Evolutionary conservation across 2,888 invertebrate genomes (phyloP), one percentile per base, ranked within the genome.

Genomic region (Sericinus montela): DNA sequence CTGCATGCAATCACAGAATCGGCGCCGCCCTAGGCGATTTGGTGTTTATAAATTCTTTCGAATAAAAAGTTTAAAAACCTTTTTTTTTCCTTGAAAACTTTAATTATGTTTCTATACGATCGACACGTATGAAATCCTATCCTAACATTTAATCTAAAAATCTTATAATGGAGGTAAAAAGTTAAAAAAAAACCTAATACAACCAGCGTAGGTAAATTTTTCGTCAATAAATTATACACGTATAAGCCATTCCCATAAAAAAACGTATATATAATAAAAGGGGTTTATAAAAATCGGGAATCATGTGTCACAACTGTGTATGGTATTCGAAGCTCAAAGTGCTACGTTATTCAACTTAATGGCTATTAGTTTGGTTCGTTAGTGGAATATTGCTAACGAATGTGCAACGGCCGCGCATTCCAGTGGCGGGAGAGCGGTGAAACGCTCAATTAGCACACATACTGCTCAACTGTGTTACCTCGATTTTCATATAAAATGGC

Each of bases 341-440:
- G 81, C 79, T 80, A 72, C 78, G 83, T 86, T 83, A 84, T 85
- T 84, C 81, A 80, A 83, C 73, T 82, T 83, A 84, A 86, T 81
- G 83, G 81, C 84, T 83, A 85, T 86, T 85, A 86, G 84, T 83
- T 83, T 76, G 82, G 84, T 87, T 87, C 86, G 87, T 86, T 87
- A 87, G 84, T 70, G 80, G 83, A 83, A 86, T 85, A 87, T 85
- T 80, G 85, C 84, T 85, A 85, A 87, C 85, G 86, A 86, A 80
- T 82, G 82, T 81, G 79, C 69, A 77, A 71, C 72, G 64, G 72
- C 62, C 73, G 74, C 74, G 78, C 72, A 67, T 75, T 74, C 69
- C 72, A 65, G 59, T 58, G 59, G 67, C 65, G 63, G 60, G 64
- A 66, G 67, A 67, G 65, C 67, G 71, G 67, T 77, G 75, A 80